Evolutionary conservation across 2,113 vertebrate species (phyloP).

Genomic region (Petromus typicus): DNA sequence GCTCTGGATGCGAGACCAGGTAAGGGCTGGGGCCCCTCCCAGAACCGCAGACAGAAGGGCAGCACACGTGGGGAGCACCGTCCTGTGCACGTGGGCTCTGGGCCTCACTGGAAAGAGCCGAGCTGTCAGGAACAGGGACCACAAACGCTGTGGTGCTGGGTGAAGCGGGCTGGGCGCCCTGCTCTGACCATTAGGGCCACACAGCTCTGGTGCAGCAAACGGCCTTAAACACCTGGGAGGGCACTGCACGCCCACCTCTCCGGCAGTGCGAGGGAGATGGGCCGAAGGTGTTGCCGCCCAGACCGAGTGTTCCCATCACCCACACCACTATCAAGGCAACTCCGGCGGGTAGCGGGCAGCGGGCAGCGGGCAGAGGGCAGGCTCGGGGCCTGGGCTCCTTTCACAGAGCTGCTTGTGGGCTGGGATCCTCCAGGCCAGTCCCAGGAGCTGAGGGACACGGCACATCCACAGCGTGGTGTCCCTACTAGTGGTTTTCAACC

Average conservation of each 20-base stretch:
- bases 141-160: neutral
- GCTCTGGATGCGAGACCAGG: neutral
- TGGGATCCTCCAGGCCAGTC: slow-evolving; percentile 50
- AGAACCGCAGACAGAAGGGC: neutral
- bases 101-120: neutral
- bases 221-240: slow-evolving; percentile 78
- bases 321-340: neutral
- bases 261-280: neutral
- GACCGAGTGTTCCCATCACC: neutral
- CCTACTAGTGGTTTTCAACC: neutral
- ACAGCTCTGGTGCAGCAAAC: slow-evolving; percentile 7
- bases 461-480: neutral
- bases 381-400: neutral
- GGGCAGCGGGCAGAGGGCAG: too few species aligned
- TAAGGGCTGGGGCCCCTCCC: neutral
- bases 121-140: neutral
- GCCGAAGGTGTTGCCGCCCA: neutral
- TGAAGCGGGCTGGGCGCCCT: neutral
- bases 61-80: neutral
- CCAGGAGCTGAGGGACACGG: slow-evolving; percentile 35
- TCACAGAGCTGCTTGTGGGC: neutral
- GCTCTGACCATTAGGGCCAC: neutral
- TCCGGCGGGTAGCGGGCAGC: too few species aligned
- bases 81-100: neutral
- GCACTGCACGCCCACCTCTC: slow-evolving; percentile 40